Conservation (phyloP, 2,888 invertebrate genomes). For the Pterostichus niger region DNA sequence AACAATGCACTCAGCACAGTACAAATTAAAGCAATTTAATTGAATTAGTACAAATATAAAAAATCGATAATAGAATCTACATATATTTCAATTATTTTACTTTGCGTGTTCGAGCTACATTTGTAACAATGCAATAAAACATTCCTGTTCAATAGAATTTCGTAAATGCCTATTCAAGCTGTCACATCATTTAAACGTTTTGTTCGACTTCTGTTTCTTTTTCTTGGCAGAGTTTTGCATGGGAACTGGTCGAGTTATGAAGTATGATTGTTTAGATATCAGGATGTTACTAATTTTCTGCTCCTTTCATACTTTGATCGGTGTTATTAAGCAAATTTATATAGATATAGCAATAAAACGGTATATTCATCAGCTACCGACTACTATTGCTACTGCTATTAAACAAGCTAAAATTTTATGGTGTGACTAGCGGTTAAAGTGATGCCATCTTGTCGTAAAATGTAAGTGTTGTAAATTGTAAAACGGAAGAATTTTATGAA, state of each 20-base stretch:
- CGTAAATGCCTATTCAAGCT: not conserved
- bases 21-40: not conserved
- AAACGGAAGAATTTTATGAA: too few species aligned
- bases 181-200: conserved; percentile 7
- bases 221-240: conserved; percentile 6
- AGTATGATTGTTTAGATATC: conserved; percentile 32
- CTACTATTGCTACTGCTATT: not conserved
- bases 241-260: not conserved
- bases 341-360: conserved; percentile 18
- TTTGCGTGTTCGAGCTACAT: conserved; percentile 17
- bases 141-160: conserved; percentile 5
- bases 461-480: too few species aligned
- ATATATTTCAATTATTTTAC: not conserved
- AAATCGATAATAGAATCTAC: not conserved
- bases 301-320: conserved; percentile 19
- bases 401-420: conserved; percentile 15
- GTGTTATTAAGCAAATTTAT: conserved; percentile 29
- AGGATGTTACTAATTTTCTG: conserved; percentile 25
- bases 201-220: not conserved
- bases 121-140: not conserved
- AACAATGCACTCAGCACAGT: not conserved
- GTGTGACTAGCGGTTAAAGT: not conserved
- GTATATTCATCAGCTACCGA: conserved; percentile 8
- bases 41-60: not conserved
- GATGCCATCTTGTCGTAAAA: not conserved